A percentile compares a stretch with the other conserved stretches of the same genome.
phyloP scores from a whole-genome alignment of 2,113 vertebrate species.

The Podarcis raffonei region DNA sequence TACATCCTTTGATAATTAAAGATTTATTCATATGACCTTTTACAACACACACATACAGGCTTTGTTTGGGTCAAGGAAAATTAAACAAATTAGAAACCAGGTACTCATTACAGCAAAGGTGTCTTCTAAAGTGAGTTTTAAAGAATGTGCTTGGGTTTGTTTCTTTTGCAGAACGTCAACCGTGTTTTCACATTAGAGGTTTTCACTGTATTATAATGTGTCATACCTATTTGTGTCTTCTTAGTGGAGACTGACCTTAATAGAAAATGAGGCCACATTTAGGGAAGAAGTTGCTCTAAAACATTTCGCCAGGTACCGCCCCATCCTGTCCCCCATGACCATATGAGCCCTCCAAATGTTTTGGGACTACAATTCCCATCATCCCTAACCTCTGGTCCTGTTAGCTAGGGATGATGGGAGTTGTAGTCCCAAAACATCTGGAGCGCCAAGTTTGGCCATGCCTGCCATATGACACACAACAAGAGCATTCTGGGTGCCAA shows the following conservation, averaged over 20 bases:
- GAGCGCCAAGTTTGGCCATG: no score
- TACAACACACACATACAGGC: slow-evolving; percentile 69
- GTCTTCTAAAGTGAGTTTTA: slow-evolving; percentile 72
- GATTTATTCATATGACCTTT: slow-evolving; percentile 80
- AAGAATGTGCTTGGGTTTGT: slow-evolving; percentile 64
- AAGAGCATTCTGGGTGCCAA: slow-evolving; percentile 43
- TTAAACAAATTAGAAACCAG: slow-evolving; percentile 76
- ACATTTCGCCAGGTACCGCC: not conserved
- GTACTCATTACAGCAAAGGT: slow-evolving; percentile 77
- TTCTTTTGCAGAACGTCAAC: slow-evolving; percentile 42
- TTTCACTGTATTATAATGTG: slow-evolving; percentile 62
- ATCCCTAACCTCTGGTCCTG: no score
- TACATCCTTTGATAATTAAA: slow-evolving; percentile 82
- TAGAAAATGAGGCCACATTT: slow-evolving; percentile 61
- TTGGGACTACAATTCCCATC: no score
- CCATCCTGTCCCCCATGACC: no score
- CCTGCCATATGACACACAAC: not conserved
- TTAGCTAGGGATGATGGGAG: no score
- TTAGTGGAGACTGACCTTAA: slow-evolving; percentile 66
- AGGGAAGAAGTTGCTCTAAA: slow-evolving; percentile 32
- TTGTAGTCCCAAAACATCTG: no score
- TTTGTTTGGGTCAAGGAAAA: slow-evolving; percentile 76
- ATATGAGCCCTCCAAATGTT: no score
- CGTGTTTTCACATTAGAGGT: slow-evolving; percentile 52
- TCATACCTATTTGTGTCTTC: slow-evolving; percentile 65